A percentile compares a stretch with the other conserved stretches of the same genome.
These are phyloP conservation scores for Electrona antarctica DNA, from an alignment of 2,113 vertebrate species.

Conservation along the genomic window DNA sequence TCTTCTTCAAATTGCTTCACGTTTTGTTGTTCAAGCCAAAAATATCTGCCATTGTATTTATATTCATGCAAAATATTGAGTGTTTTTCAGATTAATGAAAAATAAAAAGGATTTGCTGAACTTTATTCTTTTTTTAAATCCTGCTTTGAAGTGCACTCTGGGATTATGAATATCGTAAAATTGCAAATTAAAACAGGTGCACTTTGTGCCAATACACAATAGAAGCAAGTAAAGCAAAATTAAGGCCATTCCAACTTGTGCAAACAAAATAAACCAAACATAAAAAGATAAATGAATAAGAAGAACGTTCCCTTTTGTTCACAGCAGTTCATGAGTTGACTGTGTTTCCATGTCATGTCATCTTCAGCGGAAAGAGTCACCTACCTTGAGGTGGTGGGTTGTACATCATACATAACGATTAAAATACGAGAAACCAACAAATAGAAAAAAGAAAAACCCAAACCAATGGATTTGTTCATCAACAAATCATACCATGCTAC, in stretches of 20 bases:
- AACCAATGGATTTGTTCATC: conserved; percentile 27
- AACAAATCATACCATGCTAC: conserved; percentile 73
- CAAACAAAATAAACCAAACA: conserved; percentile 69
- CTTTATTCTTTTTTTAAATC: conserved; percentile 50
- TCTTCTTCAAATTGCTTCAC: conserved; percentile 84
- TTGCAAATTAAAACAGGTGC: conserved; percentile 75
- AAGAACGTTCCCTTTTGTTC: conserved; percentile 58
- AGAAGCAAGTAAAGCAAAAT: conserved; percentile 84
- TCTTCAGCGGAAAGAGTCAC: neutral
- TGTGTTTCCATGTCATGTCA: conserved; percentile 25
- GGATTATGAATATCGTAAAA: conserved; percentile 68
- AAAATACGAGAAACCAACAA: conserved; percentile 57
- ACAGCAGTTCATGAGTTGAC: conserved; percentile 60
- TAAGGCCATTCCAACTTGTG: conserved; percentile 91
- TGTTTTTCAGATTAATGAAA: conserved; percentile 84
- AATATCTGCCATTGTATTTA: conserved; percentile 89
- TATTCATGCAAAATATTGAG: conserved; percentile 91
- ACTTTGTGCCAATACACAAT: conserved; percentile 84
- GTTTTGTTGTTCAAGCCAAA: conserved; percentile 92
- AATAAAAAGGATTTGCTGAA: conserved; percentile 83
- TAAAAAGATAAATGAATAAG: conserved; percentile 24
- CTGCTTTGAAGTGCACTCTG: conserved; percentile 72
- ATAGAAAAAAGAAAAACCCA: conserved; percentile 31
- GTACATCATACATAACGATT: conserved; percentile 57
- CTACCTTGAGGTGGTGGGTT: conserved; percentile 43